Conservation (phyloP, 2,797 vertebrate species). For the Rhinichthys osculus region DNA sequence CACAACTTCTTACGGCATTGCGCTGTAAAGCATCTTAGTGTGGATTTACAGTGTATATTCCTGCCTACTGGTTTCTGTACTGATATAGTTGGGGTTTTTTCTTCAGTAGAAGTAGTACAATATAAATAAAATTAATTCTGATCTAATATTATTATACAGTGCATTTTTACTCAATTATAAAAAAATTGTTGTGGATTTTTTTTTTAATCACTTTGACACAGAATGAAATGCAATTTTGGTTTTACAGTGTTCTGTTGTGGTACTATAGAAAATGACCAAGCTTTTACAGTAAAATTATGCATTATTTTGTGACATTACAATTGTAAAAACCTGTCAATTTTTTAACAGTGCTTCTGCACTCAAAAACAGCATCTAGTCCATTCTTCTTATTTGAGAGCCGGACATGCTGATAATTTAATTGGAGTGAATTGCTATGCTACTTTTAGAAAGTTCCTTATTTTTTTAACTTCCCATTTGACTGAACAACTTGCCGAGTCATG, state of each 20-base stretch:
- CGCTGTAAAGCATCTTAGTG: neutral
- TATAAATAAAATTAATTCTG: no score
- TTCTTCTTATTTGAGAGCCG: neutral
- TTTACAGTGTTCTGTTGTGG: neutral
- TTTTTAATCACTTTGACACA: no score
- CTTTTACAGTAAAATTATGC: neutral
- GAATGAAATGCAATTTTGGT: neutral
- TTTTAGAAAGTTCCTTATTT: neutral
- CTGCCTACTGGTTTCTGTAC: neutral
- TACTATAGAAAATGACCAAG: neutral
- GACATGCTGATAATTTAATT: neutral
- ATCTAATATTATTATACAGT: no score
- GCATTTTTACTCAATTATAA: no score
- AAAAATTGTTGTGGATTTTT: no score
- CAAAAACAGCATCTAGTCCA: neutral
- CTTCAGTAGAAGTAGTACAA: neutral
- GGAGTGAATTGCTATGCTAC: neutral
- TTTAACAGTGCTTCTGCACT: neutral
- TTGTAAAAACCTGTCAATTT: neutral
- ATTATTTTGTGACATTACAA: neutral
- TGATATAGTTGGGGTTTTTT: neutral
- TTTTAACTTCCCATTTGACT: conserved; percentile 15
- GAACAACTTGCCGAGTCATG: neutral
- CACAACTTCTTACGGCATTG: neutral
- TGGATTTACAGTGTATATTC: neutral